These are phyloP conservation scores for Cephus pulcher DNA, from an alignment of 2,888 invertebrate species.

Conservation along the genomic window DNA sequence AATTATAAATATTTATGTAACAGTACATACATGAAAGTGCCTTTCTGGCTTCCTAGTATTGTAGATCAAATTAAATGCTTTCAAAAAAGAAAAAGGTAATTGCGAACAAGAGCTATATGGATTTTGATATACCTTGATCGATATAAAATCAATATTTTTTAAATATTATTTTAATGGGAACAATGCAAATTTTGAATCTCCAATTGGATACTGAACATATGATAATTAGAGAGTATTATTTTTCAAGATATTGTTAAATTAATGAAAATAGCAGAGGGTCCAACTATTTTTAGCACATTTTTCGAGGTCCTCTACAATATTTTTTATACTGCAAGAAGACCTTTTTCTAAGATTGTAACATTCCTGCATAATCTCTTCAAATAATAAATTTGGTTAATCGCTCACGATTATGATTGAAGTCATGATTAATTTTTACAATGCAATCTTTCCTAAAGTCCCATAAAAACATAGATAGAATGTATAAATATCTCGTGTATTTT, in stretches of 20 bases:
- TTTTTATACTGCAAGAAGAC: background rate
- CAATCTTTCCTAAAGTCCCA: background rate
- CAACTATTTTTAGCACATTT: background rate
- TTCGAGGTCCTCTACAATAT: background rate
- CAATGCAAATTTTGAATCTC: background rate
- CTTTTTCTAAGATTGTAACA: slow-evolving; percentile 29
- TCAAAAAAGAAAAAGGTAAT: background rate
- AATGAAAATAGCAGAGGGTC: background rate
- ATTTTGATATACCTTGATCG: background rate
- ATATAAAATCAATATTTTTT: background rate
- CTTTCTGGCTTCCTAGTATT: background rate
- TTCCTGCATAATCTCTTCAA: slow-evolving; percentile 27
- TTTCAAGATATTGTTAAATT: background rate
- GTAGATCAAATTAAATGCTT: background rate
- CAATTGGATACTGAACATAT: background rate
- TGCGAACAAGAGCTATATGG: background rate
- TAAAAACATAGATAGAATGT: background rate
- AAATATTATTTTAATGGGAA: background rate
- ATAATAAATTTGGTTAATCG: background rate
- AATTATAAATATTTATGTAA: background rate
- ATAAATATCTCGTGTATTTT: background rate
- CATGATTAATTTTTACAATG: background rate
- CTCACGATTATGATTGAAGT: background rate
- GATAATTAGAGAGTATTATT: background rate
- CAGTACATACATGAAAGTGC: background rate